These are phyloP conservation scores for Holcopasites calliopsidis DNA, from an alignment of 1,140 invertebrate species.

Conservation along the genomic window DNA sequence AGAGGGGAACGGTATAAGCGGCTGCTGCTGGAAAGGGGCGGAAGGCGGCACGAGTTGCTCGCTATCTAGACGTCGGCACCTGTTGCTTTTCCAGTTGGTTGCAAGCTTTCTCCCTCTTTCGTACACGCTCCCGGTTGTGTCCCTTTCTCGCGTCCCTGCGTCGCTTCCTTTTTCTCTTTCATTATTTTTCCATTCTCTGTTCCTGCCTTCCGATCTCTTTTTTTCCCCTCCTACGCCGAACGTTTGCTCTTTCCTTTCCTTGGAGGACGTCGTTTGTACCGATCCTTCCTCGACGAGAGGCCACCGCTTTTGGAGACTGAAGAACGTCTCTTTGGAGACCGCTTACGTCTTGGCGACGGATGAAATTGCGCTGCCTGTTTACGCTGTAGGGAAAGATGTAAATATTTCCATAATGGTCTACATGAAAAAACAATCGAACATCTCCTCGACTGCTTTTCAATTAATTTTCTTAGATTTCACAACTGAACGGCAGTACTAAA, in stretches of 20 bases:
- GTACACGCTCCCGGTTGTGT: conserved; percentile 25
- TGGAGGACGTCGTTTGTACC: neutral
- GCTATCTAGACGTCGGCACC: conserved; percentile 75
- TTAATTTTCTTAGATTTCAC: neutral
- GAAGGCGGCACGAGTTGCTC: conserved; percentile 57
- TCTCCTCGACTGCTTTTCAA: neutral
- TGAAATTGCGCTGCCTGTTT: conserved; percentile 29
- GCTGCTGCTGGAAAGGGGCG: conserved; percentile 41
- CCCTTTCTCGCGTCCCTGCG: conserved; percentile 40
- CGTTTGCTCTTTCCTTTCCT: conserved; percentile 22
- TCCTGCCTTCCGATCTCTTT: neutral
- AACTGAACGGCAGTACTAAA: no score
- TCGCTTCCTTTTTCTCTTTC: conserved; percentile 6
- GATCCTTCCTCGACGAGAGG: conserved; percentile 25
- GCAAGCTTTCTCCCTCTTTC: conserved; percentile 53
- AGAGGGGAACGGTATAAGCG: conserved; percentile 26
- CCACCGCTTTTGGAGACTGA: conserved; percentile 56
- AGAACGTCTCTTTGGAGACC: conserved; percentile 66
- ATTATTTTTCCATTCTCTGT: neutral
- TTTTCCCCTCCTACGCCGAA: neutral
- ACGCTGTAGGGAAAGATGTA: neutral
- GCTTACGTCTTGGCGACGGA: conserved; percentile 57
- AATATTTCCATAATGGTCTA: no score
- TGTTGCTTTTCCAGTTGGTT: conserved; percentile 76
- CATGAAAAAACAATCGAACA: neutral